Percentiles rank a stretch among this genome's conserved stretches.
These are phyloP conservation scores for Tromatobia lineatoria DNA, from an alignment of 2,888 invertebrate genomes.

Conservation along the genomic window DNA sequence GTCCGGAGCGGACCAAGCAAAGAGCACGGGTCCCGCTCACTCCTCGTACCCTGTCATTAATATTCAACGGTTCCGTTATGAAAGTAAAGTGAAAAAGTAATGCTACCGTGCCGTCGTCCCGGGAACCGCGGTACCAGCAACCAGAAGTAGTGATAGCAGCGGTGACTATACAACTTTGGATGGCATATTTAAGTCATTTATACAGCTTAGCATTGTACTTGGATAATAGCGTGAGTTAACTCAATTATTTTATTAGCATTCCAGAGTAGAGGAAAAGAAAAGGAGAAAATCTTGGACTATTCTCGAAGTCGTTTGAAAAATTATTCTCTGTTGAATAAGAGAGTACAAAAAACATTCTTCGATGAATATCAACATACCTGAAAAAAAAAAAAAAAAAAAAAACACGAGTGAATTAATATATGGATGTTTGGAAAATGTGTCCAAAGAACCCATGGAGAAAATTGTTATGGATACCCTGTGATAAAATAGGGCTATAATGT, in stretches of 20 bases:
- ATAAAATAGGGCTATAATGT: too few relatives aligned
- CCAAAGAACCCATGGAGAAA: too few relatives aligned
- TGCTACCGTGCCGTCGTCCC: conserved; percentile 69
- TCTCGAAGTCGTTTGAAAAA: neutral
- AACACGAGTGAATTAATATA: neutral
- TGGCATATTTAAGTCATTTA: conserved; percentile 82
- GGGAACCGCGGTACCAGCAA: conserved; percentile 16
- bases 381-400: neutral
- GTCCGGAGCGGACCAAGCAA: conserved; percentile 41
- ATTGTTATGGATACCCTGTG: too few relatives aligned
- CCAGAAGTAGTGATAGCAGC: conserved; percentile 26
- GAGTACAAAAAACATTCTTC: conserved; percentile 18
- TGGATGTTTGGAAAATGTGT: neutral
- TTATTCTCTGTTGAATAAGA: neutral
- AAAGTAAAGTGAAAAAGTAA: conserved; percentile 85
- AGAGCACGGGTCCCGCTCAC: conserved; percentile 62
- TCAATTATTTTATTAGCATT: conserved; percentile 75
- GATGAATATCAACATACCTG: conserved; percentile 10
- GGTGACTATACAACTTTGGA: conserved; percentile 67
- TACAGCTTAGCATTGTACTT: conserved; percentile 81
- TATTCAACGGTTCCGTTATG: conserved; percentile 85
- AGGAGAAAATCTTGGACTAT: neutral
- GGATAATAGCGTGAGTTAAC: conserved; percentile 79
- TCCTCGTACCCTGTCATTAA: conserved; percentile 79
- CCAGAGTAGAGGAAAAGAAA: conserved; percentile 22